These are phyloP conservation scores for Pantelozetes paolii DNA, from an alignment of 2,888 invertebrate genomes.

Conservation along the genomic window DNA sequence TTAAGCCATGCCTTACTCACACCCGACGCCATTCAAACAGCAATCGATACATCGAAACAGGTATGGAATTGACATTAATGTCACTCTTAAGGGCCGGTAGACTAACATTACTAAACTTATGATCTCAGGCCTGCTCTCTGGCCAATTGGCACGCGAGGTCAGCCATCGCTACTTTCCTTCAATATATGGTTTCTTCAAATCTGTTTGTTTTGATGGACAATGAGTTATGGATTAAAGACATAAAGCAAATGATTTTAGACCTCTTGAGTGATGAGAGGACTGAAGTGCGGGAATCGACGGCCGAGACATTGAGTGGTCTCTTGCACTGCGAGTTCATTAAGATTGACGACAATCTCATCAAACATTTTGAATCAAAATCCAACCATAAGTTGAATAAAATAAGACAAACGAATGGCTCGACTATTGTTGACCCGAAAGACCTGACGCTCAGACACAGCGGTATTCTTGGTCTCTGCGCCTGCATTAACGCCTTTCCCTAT, in stretches of 20 bases:
- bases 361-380: constrained; percentile 44
- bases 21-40: constrained; percentile 60
- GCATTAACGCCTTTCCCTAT: constrained; percentile 81
- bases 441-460: constrained; percentile 65
- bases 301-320: constrained; percentile 74
- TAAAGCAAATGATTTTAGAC: constrained; percentile 60
- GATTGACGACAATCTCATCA: constrained; percentile 52
- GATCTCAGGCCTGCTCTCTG: too few species aligned
- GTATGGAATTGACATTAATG: constrained; percentile 51
- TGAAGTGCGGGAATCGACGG: constrained; percentile 70
- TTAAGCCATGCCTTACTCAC: constrained; percentile 64
- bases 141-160: constrained; percentile 57
- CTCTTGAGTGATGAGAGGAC: constrained; percentile 66
- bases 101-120: too few species aligned
- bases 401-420: constrained; percentile 30
- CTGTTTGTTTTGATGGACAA: constrained; percentile 54
- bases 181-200: constrained; percentile 58
- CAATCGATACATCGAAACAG: constrained; percentile 59
- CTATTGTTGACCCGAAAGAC: constrained; percentile 45
- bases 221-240: constrained; percentile 54
- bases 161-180: constrained; percentile 55
- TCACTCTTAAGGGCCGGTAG: background rate
- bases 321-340: constrained; percentile 75
- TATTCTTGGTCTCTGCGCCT: constrained; percentile 80
- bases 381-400: constrained; percentile 56